Evolutionary conservation across 2,797 vertebrate genomes (phyloP).

Genomic region (Pipistrellus pipistrellus): DNA sequence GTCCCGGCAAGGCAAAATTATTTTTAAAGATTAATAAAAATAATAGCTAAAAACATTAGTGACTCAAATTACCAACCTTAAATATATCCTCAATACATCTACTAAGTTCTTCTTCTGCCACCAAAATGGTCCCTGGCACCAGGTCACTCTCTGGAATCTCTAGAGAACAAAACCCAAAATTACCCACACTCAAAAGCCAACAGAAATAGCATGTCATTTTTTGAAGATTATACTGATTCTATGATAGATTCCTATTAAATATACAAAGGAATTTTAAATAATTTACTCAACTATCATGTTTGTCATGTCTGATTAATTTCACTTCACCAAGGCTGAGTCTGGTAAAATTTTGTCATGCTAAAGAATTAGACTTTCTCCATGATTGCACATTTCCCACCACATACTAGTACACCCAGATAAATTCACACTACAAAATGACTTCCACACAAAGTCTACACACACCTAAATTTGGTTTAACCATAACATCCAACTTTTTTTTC

Average conservation of each 20-base stretch:
- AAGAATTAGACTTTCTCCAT: neutral
- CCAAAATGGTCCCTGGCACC: conserved; percentile 84
- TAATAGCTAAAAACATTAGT: conserved; percentile 45
- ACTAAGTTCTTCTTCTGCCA: conserved; percentile 93
- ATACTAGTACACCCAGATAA: neutral
- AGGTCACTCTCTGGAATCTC: conserved; percentile 81
- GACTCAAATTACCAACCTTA: conserved; percentile 90
- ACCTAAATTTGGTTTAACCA: conserved; percentile 30
- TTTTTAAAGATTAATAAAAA: conserved; percentile 17
- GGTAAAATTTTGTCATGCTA: neutral
- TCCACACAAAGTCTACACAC: neutral
- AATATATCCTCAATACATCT: conserved; percentile 93
- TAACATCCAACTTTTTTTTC: neutral
- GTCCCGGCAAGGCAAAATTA: conserved; percentile 57
- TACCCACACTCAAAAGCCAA: neutral
- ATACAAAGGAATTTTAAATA: conserved; percentile 22
- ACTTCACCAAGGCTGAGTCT: neutral
- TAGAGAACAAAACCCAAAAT: conserved; percentile 78
- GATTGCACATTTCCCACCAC: neutral
- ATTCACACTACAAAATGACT: neutral
- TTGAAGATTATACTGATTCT: neutral
- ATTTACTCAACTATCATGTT: conserved; percentile 19
- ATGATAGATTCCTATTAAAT: conserved; percentile 10
- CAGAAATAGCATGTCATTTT: neutral
- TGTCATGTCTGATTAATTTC: conserved; percentile 12